phyloP scores from a whole-genome alignment of 2,888 invertebrate genomes.

The Andrena praecox region DNA sequence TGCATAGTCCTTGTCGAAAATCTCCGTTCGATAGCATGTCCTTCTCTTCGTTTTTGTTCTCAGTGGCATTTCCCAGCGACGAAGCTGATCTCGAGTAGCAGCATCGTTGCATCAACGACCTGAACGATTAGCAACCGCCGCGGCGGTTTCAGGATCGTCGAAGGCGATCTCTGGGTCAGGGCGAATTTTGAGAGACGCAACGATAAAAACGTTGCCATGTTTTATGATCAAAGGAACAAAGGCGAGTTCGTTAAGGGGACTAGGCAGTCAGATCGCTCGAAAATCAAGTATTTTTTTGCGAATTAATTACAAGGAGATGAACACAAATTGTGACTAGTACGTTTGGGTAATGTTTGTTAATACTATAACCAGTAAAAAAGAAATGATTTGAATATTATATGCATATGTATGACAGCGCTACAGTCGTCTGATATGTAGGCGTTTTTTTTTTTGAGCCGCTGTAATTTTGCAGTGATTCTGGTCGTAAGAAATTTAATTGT shows the following conservation, averaged over 20 bases:
- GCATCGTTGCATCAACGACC: not conserved
- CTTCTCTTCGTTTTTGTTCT: not conserved
- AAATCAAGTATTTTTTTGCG: too few relatives aligned
- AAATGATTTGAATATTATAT: too few relatives aligned
- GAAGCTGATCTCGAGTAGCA: not conserved
- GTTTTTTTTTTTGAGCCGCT: too few relatives aligned
- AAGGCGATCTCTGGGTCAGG: not conserved
- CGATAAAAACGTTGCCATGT: constrained; percentile 22
- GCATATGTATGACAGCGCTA: too few relatives aligned
- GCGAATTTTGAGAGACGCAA: not conserved
- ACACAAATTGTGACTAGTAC: too few relatives aligned
- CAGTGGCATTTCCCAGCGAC: not conserved
- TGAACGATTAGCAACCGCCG: not conserved
- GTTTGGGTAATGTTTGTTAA: too few relatives aligned
- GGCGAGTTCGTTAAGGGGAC: not conserved
- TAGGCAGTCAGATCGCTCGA: too few relatives aligned
- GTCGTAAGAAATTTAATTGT: too few relatives aligned
- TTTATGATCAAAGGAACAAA: not conserved
- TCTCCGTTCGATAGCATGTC: not conserved
- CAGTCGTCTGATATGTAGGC: too few relatives aligned
- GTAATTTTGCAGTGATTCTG: too few relatives aligned
- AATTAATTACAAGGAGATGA: too few relatives aligned
- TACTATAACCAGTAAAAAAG: too few relatives aligned
- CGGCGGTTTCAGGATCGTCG: not conserved
- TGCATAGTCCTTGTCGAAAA: not conserved